Conservation (phyloP, 2,797 vertebrate species). For the Cottoperca gobio region DNA sequence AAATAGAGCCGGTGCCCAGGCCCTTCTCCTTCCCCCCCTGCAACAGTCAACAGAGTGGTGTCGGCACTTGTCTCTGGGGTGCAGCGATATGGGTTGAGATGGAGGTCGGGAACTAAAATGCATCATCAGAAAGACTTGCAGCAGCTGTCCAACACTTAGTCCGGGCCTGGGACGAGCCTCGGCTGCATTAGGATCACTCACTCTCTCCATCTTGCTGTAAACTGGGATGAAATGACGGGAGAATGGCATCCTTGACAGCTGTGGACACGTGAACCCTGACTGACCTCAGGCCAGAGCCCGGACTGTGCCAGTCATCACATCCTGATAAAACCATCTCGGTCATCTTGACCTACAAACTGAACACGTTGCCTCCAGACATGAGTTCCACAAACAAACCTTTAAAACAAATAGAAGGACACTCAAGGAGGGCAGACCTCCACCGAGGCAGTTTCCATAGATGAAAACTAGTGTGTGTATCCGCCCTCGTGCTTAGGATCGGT, state of each 20-base stretch:
- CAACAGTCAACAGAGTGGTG: constrained; percentile 70
- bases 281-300: constrained; percentile 68
- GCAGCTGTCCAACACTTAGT: constrained; percentile 82
- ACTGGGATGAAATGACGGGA: constrained; percentile 76
- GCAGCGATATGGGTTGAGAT: constrained; percentile 73
- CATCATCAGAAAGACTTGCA: constrained; percentile 78
- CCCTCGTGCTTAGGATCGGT: too few species aligned
- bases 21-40: constrained; percentile 27
- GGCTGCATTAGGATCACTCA: constrained; percentile 81
- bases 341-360: constrained; percentile 22
- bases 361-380: not conserved
- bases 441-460: too few species aligned
- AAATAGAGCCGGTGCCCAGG: constrained; percentile 61
- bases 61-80: constrained; percentile 73
- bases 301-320: constrained; percentile 33
- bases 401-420: not conserved
- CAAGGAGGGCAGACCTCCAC: too few species aligned
- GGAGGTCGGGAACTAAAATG: constrained; percentile 79
- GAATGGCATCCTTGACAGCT: constrained; percentile 83
- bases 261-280: constrained; percentile 80
- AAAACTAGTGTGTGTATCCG: too few species aligned
- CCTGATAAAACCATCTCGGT: constrained; percentile 12
- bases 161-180: constrained; percentile 43
- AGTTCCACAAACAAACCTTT: not conserved
- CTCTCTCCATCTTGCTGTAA: constrained; percentile 73